Percentiles rank a stretch among this genome's conserved stretches.
These are phyloP conservation scores for Stichopus chloronotus DNA, from an alignment of 35 echinoderm and acorn worm genomes.

Conservation along the genomic window DNA sequence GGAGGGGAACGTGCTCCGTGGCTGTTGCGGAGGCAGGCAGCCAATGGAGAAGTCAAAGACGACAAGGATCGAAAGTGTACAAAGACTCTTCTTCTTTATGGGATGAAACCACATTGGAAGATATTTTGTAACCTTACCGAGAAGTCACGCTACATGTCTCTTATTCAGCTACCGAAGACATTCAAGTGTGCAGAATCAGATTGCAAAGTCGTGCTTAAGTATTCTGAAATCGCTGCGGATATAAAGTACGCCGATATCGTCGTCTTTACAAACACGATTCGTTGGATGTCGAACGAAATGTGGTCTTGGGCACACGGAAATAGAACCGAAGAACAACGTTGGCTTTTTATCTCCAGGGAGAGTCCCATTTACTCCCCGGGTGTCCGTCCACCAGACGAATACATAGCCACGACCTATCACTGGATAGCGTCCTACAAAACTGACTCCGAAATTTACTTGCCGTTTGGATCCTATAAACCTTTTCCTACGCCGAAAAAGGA, in stretches of 20 bases:
- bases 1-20: not conserved
- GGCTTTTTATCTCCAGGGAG: not conserved
- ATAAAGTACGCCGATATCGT: not conserved
- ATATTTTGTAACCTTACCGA: not conserved
- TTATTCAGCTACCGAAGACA: not conserved
- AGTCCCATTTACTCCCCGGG: constrained; percentile 10
- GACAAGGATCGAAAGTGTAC: not conserved
- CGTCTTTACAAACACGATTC: not conserved
- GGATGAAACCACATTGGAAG: not conserved
- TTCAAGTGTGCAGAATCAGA: not conserved
- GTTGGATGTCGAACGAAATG: not conserved
- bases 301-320: not conserved
- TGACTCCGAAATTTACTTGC: constrained; percentile 20
- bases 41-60: not conserved
- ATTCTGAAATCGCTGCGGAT: not conserved
- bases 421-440: constrained; percentile 26
- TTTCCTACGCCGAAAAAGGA: not conserved
- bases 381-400: constrained; percentile 5
- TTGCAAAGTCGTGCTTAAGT: not conserved
- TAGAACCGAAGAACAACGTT: not conserved
- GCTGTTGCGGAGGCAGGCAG: not conserved
- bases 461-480: constrained; percentile 12
- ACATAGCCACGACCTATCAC: not conserved
- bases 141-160: not conserved
- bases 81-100: not conserved